phyloP scores from a whole-genome alignment of 2,888 invertebrate genomes.

The Drosophila hamatofila region DNA sequence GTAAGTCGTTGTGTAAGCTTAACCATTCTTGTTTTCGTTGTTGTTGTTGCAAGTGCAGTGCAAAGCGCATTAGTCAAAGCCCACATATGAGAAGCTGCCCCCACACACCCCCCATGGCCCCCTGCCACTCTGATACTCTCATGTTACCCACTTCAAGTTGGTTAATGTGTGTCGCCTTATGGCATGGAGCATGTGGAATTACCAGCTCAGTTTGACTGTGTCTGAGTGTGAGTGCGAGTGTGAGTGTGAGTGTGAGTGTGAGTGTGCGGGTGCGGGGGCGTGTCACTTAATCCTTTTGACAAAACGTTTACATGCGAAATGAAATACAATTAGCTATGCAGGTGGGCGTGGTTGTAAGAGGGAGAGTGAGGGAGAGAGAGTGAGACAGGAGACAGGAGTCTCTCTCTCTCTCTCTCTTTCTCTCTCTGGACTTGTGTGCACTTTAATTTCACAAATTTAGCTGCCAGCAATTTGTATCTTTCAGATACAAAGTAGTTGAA shows the following conservation, averaged over 20 bases:
- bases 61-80: slow-evolving; percentile 73
- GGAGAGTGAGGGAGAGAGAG: background rate
- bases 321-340: slow-evolving; percentile 68
- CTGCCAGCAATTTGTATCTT: slow-evolving; percentile 70
- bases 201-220: slow-evolving; percentile 49
- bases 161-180: slow-evolving; percentile 78
- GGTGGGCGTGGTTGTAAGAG: slow-evolving; percentile 51
- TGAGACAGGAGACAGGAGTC: background rate
- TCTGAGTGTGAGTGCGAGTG: background rate
- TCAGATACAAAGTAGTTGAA: slow-evolving; percentile 75
- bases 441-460: slow-evolving; percentile 72
- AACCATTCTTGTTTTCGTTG: slow-evolving; percentile 47
- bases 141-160: slow-evolving; percentile 68
- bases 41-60: slow-evolving; percentile 69
- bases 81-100: slow-evolving; percentile 48
- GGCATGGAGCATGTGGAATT: slow-evolving; percentile 70
- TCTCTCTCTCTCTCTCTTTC: too few species aligned
- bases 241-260: slow-evolving; percentile 1
- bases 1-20: slow-evolving; percentile 76
- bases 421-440: slow-evolving; percentile 49
- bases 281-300: slow-evolving; percentile 77
- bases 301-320: slow-evolving; percentile 74
- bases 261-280: slow-evolving; percentile 16
- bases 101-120: background rate
- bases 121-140: slow-evolving; percentile 17